Conservation (phyloP, 2,888 invertebrate species). For the Drosophila villosipedis region DNA sequence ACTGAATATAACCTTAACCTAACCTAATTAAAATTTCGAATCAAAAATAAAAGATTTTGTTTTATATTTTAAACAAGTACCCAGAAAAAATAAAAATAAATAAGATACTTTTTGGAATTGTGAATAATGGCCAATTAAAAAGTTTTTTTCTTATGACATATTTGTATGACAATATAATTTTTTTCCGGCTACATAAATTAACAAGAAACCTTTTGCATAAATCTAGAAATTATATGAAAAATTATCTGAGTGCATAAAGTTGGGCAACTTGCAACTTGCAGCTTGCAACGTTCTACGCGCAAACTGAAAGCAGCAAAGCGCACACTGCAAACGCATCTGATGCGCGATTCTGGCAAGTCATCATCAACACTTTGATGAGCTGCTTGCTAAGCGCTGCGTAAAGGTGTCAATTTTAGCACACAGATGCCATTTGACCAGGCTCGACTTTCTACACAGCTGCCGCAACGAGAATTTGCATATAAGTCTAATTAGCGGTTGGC, state of each 20-base stretch:
- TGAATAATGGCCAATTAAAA: not conserved
- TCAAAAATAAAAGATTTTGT: too few species aligned
- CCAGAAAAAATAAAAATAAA: not conserved
- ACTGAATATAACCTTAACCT: not conserved
- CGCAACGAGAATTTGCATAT: slow-evolving; percentile 39
- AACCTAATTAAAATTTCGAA: too few species aligned
- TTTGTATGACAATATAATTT: not conserved
- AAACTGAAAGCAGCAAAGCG: slow-evolving; percentile 27
- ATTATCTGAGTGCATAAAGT: slow-evolving; percentile 7
- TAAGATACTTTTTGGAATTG: too few species aligned
- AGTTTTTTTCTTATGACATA: not conserved
- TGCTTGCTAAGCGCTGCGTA: slow-evolving; percentile 73
- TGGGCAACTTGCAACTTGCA: slow-evolving; percentile 29
- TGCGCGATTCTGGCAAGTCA: slow-evolving; percentile 64
- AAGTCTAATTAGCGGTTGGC: slow-evolving; percentile 52
- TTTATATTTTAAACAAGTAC: not conserved
- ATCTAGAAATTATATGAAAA: too few species aligned
- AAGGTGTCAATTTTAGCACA: slow-evolving; percentile 82
- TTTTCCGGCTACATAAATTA: not conserved
- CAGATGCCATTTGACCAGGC: slow-evolving; percentile 68
- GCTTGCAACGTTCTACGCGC: slow-evolving; percentile 33
- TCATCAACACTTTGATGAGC: slow-evolving; percentile 72
- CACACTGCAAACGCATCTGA: slow-evolving; percentile 14
- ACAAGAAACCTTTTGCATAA: not conserved
- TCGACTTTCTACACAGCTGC: slow-evolving; percentile 46